phyloP scores from a whole-genome alignment of 1,140 invertebrate genomes.

The Hyles vespertilio region DNA sequence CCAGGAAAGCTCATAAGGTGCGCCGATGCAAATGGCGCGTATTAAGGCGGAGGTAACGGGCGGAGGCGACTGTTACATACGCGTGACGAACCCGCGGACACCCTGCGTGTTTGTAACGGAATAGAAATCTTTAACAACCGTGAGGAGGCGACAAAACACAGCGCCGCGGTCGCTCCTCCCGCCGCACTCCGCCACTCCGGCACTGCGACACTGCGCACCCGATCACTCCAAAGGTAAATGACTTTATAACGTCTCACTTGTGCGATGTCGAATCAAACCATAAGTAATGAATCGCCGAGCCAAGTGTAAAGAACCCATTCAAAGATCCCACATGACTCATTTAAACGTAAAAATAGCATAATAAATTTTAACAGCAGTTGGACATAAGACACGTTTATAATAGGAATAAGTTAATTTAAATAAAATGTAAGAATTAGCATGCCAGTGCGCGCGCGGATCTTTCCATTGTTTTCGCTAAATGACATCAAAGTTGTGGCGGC shows the following conservation, averaged over 20 bases:
- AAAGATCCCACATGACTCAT: constrained; percentile 55
- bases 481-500: constrained; percentile 71
- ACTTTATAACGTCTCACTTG: constrained; percentile 30
- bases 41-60: constrained; percentile 51
- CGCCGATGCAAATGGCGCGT: constrained; percentile 55
- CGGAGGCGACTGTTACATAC: constrained; percentile 25
- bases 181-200: no score
- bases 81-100: constrained; percentile 34
- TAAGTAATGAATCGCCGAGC: constrained; percentile 34
- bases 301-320: constrained; percentile 46
- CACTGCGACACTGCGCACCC: no score
- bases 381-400: constrained; percentile 52
- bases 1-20: constrained; percentile 62
- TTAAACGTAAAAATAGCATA: constrained; percentile 65
- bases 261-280: constrained; percentile 27
- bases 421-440: constrained; percentile 67
- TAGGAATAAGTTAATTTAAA: constrained; percentile 72
- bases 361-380: constrained; percentile 63
- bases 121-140: constrained; percentile 45
- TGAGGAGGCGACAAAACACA: constrained; percentile 25
- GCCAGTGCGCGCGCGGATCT: constrained; percentile 50
- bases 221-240: constrained; percentile 32
- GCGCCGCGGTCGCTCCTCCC: constrained; percentile 11
- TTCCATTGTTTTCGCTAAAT: constrained; percentile 75
- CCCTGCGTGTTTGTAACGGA: constrained; percentile 38